These are phyloP conservation scores for Teleiodes luculella DNA, from an alignment of 2,888 invertebrate species.

Conservation along the genomic window DNA sequence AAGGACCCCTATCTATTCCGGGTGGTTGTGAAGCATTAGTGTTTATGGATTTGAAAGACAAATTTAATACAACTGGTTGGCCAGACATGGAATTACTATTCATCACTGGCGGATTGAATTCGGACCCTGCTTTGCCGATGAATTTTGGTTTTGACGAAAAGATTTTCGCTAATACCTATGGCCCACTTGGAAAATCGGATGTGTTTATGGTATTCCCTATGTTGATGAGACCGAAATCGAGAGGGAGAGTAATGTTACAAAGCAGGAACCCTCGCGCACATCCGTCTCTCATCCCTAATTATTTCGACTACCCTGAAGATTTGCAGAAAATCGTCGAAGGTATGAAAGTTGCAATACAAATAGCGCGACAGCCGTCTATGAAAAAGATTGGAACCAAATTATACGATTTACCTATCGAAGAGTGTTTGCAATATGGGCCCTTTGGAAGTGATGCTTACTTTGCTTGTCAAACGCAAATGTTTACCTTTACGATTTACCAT, in stretches of 20 bases:
- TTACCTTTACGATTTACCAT: conserved; percentile 85
- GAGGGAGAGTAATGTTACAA: conserved; percentile 82
- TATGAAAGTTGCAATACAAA: conserved; percentile 77
- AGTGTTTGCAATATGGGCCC: conserved; percentile 73
- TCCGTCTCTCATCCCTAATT: conserved; percentile 88
- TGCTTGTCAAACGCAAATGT: conserved; percentile 82
- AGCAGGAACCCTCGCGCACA: conserved; percentile 84
- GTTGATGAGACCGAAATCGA: conserved; percentile 85
- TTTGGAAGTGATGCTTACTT: conserved; percentile 84
- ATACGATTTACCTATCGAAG: conserved; percentile 79
- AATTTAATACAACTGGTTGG: conserved; percentile 73
- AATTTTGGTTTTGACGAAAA: conserved; percentile 76
- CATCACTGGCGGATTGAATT: conserved; percentile 74
- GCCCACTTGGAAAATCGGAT: conserved; percentile 57
- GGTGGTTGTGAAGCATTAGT: conserved; percentile 84
- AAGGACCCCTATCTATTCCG: conserved; percentile 80
- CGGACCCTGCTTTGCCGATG: conserved; percentile 63
- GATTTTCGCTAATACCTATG: conserved; percentile 61
- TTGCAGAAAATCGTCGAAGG: conserved; percentile 81
- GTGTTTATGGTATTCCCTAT: conserved; percentile 82
- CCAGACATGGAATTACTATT: conserved; percentile 83
- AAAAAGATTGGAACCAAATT: conserved; percentile 77
- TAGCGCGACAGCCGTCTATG: conserved; percentile 79
- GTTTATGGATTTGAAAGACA: conserved; percentile 80
- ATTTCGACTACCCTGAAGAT: conserved; percentile 82